Conservation (phyloP, 2,888 invertebrate species). For the Allophyes oxyacanthae region DNA sequence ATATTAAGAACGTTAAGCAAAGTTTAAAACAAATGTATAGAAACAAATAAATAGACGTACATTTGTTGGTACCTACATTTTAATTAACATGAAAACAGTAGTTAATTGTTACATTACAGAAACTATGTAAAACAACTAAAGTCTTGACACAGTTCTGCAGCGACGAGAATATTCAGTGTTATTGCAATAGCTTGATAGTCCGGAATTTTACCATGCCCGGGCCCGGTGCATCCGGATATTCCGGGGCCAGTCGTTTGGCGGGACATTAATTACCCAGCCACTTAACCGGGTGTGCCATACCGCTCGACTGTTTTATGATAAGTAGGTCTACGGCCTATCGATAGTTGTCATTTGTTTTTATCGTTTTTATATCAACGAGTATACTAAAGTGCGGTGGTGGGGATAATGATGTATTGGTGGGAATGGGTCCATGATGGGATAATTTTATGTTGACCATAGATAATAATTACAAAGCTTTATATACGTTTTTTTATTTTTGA, state of each 20-base stretch:
- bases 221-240: slow-evolving; percentile 66
- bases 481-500: too few species aligned
- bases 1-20: not conserved
- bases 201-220: slow-evolving; percentile 65
- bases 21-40: not conserved
- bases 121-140: slow-evolving; percentile 35
- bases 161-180: slow-evolving; percentile 41
- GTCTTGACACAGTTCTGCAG: slow-evolving; percentile 38
- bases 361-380: slow-evolving; percentile 40
- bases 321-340: slow-evolving; percentile 38
- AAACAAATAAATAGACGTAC: not conserved
- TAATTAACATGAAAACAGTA: not conserved
- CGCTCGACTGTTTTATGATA: slow-evolving; percentile 56
- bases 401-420: not conserved
- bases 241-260: slow-evolving; percentile 71
- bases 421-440: not conserved
- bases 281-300: slow-evolving; percentile 68
- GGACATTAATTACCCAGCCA: slow-evolving; percentile 79
- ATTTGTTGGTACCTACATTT: not conserved
- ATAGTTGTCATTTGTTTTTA: slow-evolving; percentile 50
- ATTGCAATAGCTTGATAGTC: slow-evolving; percentile 52
- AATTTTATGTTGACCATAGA: not conserved
- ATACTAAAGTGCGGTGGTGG: slow-evolving; percentile 19
- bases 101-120: slow-evolving; percentile 12
- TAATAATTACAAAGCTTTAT: not conserved